Percentiles rank a stretch among this genome's conserved stretches.
These are phyloP conservation scores for Caenorhabditis panamensis DNA, from an alignment of 2,888 invertebrate species.

Conservation along the genomic window DNA sequence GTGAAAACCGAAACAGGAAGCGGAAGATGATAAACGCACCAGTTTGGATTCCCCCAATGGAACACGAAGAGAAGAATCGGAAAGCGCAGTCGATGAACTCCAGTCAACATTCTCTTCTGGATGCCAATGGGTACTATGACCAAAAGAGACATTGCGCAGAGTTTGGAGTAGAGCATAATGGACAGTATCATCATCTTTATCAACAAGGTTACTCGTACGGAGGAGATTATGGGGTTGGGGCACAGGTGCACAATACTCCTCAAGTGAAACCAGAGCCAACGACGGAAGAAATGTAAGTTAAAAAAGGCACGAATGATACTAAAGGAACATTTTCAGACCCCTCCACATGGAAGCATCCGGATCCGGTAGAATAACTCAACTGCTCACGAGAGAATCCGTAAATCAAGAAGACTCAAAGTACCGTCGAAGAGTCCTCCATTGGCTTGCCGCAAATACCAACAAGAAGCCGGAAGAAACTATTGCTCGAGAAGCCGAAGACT, in stretches of 20 bases:
- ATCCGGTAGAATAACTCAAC: constrained; percentile 1
- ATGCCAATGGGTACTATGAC: constrained; percentile 7
- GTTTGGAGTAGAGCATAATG: not conserved
- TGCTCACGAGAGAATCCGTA: constrained; percentile 25
- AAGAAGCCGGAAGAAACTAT: constrained; percentile 35
- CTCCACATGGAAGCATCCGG: constrained; percentile 39
- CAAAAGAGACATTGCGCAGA: constrained; percentile 12
- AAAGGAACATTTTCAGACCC: not conserved
- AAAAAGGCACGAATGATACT: too few species aligned
- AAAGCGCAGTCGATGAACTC: constrained; percentile 20
- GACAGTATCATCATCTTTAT: not conserved
- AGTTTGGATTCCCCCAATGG: constrained; percentile 64
- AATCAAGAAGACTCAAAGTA: constrained; percentile 21
- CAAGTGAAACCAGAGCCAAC: constrained; percentile 8
- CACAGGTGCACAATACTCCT: too few species aligned
- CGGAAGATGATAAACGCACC: constrained; percentile 59
- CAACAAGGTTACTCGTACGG: constrained; percentile 7
- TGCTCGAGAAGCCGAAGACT: constrained; percentile 9
- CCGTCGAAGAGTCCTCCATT: constrained; percentile 43
- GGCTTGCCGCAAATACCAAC: constrained; percentile 22
- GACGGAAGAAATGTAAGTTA: constrained; percentile 7
- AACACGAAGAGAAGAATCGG: constrained; percentile 20
- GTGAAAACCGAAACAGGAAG: constrained; percentile 52
- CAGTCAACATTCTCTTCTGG: constrained; percentile 45
- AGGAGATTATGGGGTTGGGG: not conserved